A percentile compares a stretch with the other conserved stretches of the same genome.
phyloP scores from a whole-genome alignment of 2,113 vertebrate genomes.

The Xyrauchen texanus region DNA sequence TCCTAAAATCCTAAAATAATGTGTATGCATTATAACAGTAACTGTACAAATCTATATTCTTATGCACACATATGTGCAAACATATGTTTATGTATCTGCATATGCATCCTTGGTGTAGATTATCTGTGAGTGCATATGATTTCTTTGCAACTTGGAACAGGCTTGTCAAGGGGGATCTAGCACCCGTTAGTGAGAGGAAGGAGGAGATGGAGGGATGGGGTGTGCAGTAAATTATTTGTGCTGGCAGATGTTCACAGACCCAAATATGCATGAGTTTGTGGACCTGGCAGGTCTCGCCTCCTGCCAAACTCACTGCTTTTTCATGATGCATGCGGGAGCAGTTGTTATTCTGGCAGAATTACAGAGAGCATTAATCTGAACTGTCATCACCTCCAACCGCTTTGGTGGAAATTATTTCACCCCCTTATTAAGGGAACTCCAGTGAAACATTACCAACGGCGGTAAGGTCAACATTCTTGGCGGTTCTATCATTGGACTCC shows the following conservation, averaged over 20 bases:
- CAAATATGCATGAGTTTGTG: conserved; percentile 86
- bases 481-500: conserved; percentile 69
- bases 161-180: conserved; percentile 71
- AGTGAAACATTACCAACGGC: conserved; percentile 68
- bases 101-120: not conserved
- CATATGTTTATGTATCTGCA: too few species aligned
- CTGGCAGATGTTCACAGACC: conserved; percentile 82
- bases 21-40: not conserved
- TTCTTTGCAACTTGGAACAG: conserved; percentile 67
- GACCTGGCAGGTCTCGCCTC: conserved; percentile 72
- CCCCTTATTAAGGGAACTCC: conserved; percentile 71
- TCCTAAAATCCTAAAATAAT: not conserved
- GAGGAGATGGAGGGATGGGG: not conserved
- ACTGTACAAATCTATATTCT: too few species aligned
- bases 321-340: conserved; percentile 71
- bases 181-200: conserved; percentile 67
- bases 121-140: not conserved
- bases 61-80: too few species aligned
- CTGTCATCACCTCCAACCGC: conserved; percentile 66
- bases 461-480: conserved; percentile 72
- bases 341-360: conserved; percentile 70
- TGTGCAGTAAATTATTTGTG: conserved; percentile 76
- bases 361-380: conserved; percentile 72
- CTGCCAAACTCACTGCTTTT: conserved; percentile 70
- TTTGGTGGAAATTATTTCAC: conserved; percentile 68